Conservation (phyloP, 37 sponge, comb jelly and placozoan genomes). For the Halichondria panicea region DNA sequence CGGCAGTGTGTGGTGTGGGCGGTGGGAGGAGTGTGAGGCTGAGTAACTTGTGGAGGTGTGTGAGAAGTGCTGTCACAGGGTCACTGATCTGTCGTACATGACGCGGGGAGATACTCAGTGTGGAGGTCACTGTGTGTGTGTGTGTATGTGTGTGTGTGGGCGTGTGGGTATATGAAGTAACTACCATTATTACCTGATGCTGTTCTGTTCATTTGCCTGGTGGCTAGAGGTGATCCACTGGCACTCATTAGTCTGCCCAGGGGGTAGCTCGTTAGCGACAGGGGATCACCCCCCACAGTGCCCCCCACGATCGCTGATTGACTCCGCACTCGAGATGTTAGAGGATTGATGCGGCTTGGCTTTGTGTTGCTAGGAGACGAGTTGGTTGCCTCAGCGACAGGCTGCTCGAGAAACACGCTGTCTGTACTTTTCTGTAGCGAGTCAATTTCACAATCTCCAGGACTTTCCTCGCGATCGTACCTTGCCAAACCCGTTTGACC, state of each 20-base stretch:
- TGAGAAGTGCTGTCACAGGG: slow-evolving; percentile 65
- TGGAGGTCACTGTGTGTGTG: slow-evolving; percentile 26
- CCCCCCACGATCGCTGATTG: slow-evolving; percentile 8
- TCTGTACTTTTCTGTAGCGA: slow-evolving; percentile 1
- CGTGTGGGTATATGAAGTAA: not conserved
- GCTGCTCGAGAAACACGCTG: slow-evolving; percentile 6
- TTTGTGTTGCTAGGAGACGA: not conserved
- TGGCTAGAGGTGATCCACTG: not conserved
- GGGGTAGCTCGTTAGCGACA: not conserved
- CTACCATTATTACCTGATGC: slow-evolving; percentile 9
- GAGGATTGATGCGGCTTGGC: not conserved
- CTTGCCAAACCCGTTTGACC: too few species aligned
- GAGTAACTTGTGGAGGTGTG: slow-evolving; percentile 78
- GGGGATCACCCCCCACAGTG: not conserved
- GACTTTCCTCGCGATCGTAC: too few species aligned
- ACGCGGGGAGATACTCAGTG: slow-evolving; percentile 63
- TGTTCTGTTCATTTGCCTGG: slow-evolving; percentile 10
- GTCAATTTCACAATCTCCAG: not conserved
- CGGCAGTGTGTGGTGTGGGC: slow-evolving; percentile 15
- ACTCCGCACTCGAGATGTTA: slow-evolving; percentile 4
- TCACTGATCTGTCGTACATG: slow-evolving; percentile 71
- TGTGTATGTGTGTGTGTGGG: not conserved
- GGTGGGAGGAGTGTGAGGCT: slow-evolving; percentile 74
- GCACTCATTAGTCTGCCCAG: not conserved
- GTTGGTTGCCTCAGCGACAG: not conserved